Evolutionary conservation across 2,797 vertebrate genomes (phyloP).

Genomic region (Liasis olivaceus): DNA sequence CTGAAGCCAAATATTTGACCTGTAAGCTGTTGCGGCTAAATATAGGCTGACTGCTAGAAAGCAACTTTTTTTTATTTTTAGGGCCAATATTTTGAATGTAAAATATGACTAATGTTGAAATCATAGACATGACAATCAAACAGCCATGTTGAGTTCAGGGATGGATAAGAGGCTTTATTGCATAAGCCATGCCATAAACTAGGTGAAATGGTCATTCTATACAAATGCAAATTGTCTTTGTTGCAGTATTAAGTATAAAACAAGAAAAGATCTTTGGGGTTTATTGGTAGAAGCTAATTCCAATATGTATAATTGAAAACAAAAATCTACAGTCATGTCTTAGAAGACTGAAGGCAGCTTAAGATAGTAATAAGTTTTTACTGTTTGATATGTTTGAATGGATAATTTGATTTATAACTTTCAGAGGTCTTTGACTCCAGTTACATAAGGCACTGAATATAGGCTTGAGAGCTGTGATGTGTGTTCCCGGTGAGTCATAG

Average conservation of each 20-base stretch:
- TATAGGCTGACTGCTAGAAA: constrained; percentile 56
- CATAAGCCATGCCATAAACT: neutral
- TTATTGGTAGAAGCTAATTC: constrained; percentile 19
- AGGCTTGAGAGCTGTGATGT: neutral
- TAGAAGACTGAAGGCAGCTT: constrained; percentile 33
- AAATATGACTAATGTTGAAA: constrained; percentile 37
- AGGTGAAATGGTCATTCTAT: neutral
- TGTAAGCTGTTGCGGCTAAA: constrained; percentile 47
- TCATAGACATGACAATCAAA: constrained; percentile 66
- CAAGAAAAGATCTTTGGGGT: constrained; percentile 4
- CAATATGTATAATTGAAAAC: constrained; percentile 14
- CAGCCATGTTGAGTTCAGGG: constrained; percentile 8
- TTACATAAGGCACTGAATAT: neutral
- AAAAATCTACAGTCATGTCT: neutral
- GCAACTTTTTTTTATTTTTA: constrained; percentile 46
- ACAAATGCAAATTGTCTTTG: neutral
- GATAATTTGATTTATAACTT: neutral
- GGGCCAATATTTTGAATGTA: constrained; percentile 44
- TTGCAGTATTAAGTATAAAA: neutral
- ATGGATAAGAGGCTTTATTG: neutral
- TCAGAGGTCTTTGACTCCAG: neutral
- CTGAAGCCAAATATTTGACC: constrained; percentile 67
- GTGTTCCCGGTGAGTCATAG: neutral
- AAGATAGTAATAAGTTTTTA: neutral
- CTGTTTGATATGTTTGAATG: neutral